Conservation (phyloP, 2,888 invertebrate species). For the Cephonodes hylas region DNA sequence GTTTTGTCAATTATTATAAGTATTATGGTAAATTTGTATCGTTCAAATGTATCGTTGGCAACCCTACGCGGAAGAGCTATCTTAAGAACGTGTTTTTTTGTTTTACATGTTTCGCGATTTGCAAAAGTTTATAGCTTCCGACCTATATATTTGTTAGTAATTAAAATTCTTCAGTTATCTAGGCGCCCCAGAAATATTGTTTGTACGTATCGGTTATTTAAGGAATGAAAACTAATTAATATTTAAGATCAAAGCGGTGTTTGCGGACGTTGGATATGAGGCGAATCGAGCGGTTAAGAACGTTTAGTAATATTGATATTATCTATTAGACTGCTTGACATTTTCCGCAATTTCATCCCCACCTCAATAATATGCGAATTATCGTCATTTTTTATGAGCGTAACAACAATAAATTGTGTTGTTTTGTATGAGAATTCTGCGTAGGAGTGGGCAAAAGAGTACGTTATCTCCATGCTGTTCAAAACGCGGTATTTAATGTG, state of each 20-base stretch:
- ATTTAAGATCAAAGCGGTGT: not conserved
- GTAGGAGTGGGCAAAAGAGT: conserved; percentile 63
- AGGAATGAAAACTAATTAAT: not conserved
- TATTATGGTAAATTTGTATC: no score
- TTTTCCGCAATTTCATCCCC: not conserved
- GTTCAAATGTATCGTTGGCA: not conserved
- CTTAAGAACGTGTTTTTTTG: no score
- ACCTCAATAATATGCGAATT: not conserved
- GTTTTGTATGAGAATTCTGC: conserved; percentile 42
- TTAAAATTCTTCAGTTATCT: not conserved
- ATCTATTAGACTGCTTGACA: not conserved
- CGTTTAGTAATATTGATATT: not conserved
- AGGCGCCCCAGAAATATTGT: not conserved
- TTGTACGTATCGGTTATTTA: not conserved
- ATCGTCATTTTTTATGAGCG: conserved; percentile 27
- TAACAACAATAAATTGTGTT: conserved; percentile 35
- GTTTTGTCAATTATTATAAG: no score
- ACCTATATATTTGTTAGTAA: conserved; percentile 6
- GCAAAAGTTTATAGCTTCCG: conserved; percentile 15
- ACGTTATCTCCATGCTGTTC: conserved; percentile 52
- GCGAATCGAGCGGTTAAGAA: not conserved
- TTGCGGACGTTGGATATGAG: not conserved
- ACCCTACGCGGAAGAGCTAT: no score
- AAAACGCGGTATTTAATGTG: conserved; percentile 59
- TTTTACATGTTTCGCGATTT: conserved; percentile 9